Conservation (phyloP, 2,113 vertebrate genomes). For the Sarotherodon lohbergeri region DNA sequence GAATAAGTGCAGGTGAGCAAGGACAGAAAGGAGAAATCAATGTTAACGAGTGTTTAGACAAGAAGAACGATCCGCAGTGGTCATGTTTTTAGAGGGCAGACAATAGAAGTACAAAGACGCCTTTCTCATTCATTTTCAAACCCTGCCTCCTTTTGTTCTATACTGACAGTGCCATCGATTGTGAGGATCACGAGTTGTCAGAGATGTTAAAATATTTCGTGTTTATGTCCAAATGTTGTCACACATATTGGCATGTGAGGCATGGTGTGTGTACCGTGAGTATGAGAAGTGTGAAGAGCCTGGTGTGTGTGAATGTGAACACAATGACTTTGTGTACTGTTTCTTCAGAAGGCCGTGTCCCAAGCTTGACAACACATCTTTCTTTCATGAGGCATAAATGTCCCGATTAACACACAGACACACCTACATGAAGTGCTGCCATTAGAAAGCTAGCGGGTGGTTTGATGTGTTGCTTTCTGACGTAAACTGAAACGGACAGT, state of each 20-base stretch:
- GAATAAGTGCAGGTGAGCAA: not conserved
- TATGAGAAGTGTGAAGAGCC: not conserved
- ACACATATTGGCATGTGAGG: not conserved
- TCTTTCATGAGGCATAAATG: not conserved
- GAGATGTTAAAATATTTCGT: not conserved
- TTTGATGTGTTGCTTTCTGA: slow-evolving; percentile 3
- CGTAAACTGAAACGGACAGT: not conserved
- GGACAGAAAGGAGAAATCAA: not conserved
- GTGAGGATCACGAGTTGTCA: not conserved
- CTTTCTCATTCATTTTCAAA: not conserved
- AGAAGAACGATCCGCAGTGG: not conserved
- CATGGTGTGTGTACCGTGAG: not conserved
- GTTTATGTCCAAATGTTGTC: not conserved
- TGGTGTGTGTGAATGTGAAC: not conserved
- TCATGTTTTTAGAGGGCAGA: not conserved
- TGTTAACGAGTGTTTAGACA: not conserved
- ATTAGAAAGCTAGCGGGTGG: not conserved
- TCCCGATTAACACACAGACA: not conserved
- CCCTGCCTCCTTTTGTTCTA: not conserved
- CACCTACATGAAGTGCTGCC: not conserved
- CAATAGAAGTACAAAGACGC: not conserved
- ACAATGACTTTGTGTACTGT: not conserved
- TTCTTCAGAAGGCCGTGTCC: not conserved
- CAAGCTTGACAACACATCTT: not conserved
- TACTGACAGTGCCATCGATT: not conserved